Conservation (phyloP, 2,888 invertebrate genomes). For the Lamellibrachia satsuma region DNA sequence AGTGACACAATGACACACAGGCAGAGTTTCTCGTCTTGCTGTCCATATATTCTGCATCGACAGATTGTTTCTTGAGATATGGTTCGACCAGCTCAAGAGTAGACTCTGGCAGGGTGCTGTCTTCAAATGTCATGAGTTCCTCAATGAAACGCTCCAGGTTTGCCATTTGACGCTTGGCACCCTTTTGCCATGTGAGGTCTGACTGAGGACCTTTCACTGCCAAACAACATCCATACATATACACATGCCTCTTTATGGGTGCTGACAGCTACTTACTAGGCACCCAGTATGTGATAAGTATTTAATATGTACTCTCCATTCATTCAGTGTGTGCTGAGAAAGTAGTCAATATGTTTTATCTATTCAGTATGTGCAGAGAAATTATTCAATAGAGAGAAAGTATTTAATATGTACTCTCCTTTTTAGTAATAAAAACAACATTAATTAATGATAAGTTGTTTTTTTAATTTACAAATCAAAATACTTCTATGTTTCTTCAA, state of each 20-base stretch:
- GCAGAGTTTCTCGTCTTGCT: constrained; percentile 59
- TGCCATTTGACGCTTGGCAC: constrained; percentile 66
- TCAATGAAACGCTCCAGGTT: constrained; percentile 65
- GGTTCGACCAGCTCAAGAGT: constrained; percentile 62
- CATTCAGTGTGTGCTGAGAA: neutral
- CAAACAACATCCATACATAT: neutral
- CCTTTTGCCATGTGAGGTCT: constrained; percentile 66
- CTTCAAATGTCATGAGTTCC: constrained; percentile 64
- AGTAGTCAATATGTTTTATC: neutral
- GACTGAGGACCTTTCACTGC: constrained; percentile 64
- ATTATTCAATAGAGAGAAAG: neutral
- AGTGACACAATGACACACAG: constrained; percentile 62
- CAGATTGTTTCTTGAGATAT: constrained; percentile 61
- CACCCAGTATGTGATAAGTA: neutral
- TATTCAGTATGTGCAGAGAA: neutral
- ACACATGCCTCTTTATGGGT: neutral
- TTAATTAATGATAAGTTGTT: too few species aligned
- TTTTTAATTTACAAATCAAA: too few species aligned
- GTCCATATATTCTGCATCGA: constrained; percentile 58
- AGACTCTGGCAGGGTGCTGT: constrained; percentile 60
- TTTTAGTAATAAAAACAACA: too few species aligned
- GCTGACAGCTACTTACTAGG: neutral
- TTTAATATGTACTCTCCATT: neutral
- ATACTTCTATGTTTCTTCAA: too few species aligned
- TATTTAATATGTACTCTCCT: too few species aligned